phyloP scores from a whole-genome alignment of 2,888 invertebrate species.

The Creontiades dilutus region DNA sequence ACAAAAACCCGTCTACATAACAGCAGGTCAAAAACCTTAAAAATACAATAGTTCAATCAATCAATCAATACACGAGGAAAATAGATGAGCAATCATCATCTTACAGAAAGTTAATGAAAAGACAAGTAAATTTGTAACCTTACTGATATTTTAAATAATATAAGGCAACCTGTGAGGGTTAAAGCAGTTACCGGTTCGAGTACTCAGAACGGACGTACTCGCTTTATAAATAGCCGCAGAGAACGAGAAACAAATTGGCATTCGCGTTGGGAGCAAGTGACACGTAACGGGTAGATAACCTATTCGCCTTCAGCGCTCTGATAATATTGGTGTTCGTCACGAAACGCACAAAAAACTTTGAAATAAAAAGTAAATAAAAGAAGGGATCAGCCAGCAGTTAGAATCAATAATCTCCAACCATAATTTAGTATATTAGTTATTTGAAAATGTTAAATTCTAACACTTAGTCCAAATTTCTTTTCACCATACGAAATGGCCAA shows the following conservation, averaged over 20 bases:
- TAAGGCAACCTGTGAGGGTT: neutral
- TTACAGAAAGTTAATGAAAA: neutral
- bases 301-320: conserved; percentile 20
- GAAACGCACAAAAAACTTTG: neutral
- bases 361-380: neutral
- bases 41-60: neutral
- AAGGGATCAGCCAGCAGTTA: neutral
- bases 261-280: conserved; percentile 15
- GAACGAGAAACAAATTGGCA: conserved; percentile 29
- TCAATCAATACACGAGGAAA: neutral
- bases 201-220: neutral
- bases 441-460: too few species aligned
- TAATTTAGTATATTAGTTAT: too few species aligned
- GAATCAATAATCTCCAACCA: neutral
- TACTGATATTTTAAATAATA: neutral
- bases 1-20: neutral
- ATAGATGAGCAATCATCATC: neutral
- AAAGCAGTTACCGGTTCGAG: neutral
- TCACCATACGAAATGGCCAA: too few species aligned
- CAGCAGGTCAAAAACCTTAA: conserved; percentile 8
- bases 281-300: conserved; percentile 38
- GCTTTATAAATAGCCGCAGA: neutral
- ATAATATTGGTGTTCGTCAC: conserved; percentile 20
- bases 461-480: too few species aligned
- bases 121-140: neutral